These are phyloP conservation scores for Hyppa rectilinea DNA, from an alignment of 2,888 invertebrate genomes.

Conservation along the genomic window DNA sequence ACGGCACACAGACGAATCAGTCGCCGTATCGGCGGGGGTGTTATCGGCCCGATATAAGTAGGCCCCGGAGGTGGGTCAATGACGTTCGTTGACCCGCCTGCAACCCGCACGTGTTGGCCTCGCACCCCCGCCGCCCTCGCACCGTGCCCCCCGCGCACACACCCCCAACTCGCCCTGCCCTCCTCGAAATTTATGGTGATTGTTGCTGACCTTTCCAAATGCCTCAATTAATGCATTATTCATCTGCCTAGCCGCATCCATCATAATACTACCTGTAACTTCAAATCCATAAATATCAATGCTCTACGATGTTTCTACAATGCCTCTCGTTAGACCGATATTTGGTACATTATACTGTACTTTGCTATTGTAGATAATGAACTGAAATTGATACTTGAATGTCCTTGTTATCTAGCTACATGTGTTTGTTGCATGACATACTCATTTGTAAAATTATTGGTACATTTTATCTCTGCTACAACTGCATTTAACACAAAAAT, in stretches of 20 bases:
- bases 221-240: constrained; percentile 55
- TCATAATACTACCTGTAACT: constrained; percentile 18
- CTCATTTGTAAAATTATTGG: constrained; percentile 28
- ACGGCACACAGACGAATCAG: constrained; percentile 66
- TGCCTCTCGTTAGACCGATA: constrained; percentile 14
- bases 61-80: constrained; percentile 89
- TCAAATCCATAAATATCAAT: constrained; percentile 1
- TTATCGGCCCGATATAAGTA: constrained; percentile 85
- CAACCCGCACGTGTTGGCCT: constrained; percentile 88
- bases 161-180: constrained; percentile 62
- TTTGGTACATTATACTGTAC: constrained; percentile 22
- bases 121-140: constrained; percentile 71
- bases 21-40: constrained; percentile 78
- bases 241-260: constrained; percentile 23
- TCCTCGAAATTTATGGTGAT: constrained; percentile 62
- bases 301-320: background rate
- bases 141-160: constrained; percentile 46
- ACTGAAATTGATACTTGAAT: constrained; percentile 42
- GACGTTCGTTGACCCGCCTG: constrained; percentile 89
- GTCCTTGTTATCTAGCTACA: constrained; percentile 40
- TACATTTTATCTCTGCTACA: constrained; percentile 14
- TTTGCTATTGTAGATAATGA: constrained; percentile 43
- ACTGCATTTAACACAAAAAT: constrained; percentile 25
- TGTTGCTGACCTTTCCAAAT: constrained; percentile 62
- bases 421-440: constrained; percentile 38